Conservation (phyloP, 2,797 vertebrate species). For the Gila robusta region DNA sequence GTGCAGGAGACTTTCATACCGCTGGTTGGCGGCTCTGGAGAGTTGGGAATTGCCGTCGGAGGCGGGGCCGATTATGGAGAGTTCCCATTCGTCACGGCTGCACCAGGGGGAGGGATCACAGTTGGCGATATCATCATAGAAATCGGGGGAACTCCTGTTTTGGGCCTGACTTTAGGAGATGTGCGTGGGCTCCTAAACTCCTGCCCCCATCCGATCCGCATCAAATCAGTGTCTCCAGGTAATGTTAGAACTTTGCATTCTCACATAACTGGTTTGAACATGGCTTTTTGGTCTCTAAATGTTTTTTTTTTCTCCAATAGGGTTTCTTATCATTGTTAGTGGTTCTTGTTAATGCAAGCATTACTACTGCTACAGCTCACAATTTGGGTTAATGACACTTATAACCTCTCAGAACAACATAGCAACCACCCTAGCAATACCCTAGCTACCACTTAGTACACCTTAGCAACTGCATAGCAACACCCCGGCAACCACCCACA, state of each 20-base stretch:
- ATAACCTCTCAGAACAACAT: neutral
- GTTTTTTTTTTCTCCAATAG: neutral
- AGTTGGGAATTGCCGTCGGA: slow-evolving; percentile 78
- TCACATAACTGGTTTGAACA: neutral
- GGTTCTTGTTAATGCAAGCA: neutral
- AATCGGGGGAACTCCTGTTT: slow-evolving; percentile 80
- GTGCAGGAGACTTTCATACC: slow-evolving; percentile 82
- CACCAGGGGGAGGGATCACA: slow-evolving; percentile 77
- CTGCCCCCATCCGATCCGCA: slow-evolving; percentile 82
- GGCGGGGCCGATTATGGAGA: slow-evolving; percentile 83
- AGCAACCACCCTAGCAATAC: neutral
- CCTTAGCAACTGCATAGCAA: neutral
- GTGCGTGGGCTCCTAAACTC: slow-evolving; percentile 81
- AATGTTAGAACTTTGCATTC: neutral
- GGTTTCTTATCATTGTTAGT: neutral
- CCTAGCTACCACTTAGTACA: neutral
- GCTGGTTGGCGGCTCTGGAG: slow-evolving; percentile 74
- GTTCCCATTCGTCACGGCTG: slow-evolving; percentile 79
- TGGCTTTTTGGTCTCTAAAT: neutral
- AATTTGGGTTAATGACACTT: neutral
- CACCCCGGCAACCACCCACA: neutral
- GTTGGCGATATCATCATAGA: slow-evolving; percentile 82
- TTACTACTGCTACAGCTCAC: neutral
- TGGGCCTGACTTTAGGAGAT: slow-evolving; percentile 83
- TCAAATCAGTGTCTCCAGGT: slow-evolving; percentile 84